A percentile compares a stretch with the other conserved stretches of the same genome.
These are phyloP conservation scores for Tubulanus polymorphus DNA, from an alignment of 2,888 invertebrate species.

Conservation along the genomic window DNA sequence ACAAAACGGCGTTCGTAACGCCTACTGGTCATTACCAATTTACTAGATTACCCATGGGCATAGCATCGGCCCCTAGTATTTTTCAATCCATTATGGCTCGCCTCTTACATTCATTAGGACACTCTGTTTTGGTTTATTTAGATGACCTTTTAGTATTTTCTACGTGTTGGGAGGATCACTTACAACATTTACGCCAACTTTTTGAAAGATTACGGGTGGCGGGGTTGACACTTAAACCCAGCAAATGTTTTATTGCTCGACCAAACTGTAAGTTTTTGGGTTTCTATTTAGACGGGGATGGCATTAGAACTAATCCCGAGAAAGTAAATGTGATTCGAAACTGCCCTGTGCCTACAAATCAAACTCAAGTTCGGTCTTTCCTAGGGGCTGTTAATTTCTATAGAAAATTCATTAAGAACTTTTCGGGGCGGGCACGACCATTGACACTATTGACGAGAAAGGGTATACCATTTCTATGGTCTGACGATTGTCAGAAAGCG, in stretches of 20 bases:
- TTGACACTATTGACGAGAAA: constrained; percentile 10
- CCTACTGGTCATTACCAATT: not conserved
- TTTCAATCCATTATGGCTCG: not conserved
- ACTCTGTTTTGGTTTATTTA: constrained; percentile 2
- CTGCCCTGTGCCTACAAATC: not conserved
- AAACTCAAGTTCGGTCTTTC: constrained; percentile 18
- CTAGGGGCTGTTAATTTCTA: constrained; percentile 24
- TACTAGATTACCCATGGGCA: not conserved
- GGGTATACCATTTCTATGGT: constrained; percentile 19
- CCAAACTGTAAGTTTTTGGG: not conserved
- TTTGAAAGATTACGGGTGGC: constrained; percentile 1
- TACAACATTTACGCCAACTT: not conserved
- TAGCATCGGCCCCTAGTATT: not conserved
- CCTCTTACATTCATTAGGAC: not conserved
- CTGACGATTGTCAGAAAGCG: constrained; percentile 15
- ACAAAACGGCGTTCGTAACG: not conserved
- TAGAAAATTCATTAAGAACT: constrained; percentile 18
- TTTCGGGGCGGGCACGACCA: constrained; percentile 17
- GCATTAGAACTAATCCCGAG: not conserved
- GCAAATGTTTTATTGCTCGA: not conserved
- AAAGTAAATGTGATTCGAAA: not conserved
- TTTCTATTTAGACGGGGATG: not conserved
- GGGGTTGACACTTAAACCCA: not conserved
- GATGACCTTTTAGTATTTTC: constrained; percentile 9
- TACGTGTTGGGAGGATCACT: not conserved